Conservation (phyloP, 2,113 vertebrate genomes). For the Macrotis lagotis region DNA sequence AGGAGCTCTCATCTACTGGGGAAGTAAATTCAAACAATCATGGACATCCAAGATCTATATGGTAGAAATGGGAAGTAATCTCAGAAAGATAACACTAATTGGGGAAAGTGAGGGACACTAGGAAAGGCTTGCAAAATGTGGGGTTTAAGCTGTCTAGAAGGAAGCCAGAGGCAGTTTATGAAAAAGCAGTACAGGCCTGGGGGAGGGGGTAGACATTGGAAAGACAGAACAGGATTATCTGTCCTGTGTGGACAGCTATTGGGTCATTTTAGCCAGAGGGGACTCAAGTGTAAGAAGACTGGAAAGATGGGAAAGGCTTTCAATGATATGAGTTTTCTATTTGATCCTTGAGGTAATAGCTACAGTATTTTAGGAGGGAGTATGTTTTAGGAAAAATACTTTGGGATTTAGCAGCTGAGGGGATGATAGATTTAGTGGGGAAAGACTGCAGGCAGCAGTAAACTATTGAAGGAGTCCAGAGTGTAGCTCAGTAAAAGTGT, state of each 20-base stretch:
- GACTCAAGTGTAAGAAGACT: not conserved
- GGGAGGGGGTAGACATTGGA: not conserved
- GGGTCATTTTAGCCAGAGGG: no score
- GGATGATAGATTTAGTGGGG: not conserved
- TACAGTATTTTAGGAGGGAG: not conserved
- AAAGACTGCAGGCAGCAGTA: not conserved
- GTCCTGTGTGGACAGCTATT: not conserved
- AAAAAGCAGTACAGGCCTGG: not conserved
- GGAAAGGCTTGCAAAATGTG: not conserved
- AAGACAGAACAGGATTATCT: not conserved
- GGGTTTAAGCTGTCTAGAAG: no score
- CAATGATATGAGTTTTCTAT: no score
- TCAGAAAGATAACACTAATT: not conserved
- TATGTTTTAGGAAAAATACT: not conserved
- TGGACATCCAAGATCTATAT: not conserved
- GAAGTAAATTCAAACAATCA: not conserved
- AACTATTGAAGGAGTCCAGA: not conserved
- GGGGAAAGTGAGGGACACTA: not conserved
- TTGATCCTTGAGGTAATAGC: not conserved
- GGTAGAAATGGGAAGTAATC: not conserved
- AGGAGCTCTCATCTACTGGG: not conserved
- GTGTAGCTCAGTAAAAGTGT: not conserved
- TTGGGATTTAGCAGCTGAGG: not conserved
- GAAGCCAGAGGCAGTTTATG: not conserved
- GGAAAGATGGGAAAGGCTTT: not conserved